Evolutionary conservation across 2,888 invertebrate species (phyloP), one percentile per base, ranked within the genome.

Genomic region (Tetragonula carbonaria): DNA sequence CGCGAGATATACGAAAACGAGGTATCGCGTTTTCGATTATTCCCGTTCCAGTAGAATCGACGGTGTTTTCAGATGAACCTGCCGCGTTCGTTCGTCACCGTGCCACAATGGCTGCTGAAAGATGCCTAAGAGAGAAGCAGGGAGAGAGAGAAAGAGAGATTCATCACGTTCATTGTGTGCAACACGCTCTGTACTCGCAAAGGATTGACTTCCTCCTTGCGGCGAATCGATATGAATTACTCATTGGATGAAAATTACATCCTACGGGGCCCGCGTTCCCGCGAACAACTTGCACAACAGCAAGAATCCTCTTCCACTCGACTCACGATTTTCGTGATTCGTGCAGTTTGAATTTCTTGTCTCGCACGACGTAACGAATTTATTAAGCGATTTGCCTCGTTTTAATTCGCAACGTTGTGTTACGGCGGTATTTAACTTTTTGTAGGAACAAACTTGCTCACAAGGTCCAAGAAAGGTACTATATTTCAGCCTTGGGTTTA

Each of bases 191-290:
- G 14, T 57, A n/a, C 72, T 66, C 51, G 71, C 74, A 59, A 71
- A 51, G 74, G 70, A 78, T 78, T 74, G 62, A 82, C 82, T 66
- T 71, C 55, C 62, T 65, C 57, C 50, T 71, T 33, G 67, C 14
- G 28, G 59, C 51, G 63, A 74, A 78, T 66, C 84, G 74, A 74
- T 82, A 84, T 82, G 74, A 84, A 84, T 84, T 84, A 82, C 80
- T 82, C 84, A 82, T 84, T 82, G 71, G 78, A 84, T 82, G 82
- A 84, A 84, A 78, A 84, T 84, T 84, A 78, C 84, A 82, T 78
- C 84, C 84, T 71, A 84, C 84, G 74, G 33, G 33, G 16, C 51
- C 45, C 8, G 62, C 45, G 68, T 74, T 74, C 74, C 4, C 28
- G 6, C 4, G 21, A 16, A 63, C 73, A 62, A 65, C 65, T 70